These are phyloP conservation scores for Mionectes macconnelli DNA, from an alignment of 2,113 vertebrate species.

Conservation along the genomic window DNA sequence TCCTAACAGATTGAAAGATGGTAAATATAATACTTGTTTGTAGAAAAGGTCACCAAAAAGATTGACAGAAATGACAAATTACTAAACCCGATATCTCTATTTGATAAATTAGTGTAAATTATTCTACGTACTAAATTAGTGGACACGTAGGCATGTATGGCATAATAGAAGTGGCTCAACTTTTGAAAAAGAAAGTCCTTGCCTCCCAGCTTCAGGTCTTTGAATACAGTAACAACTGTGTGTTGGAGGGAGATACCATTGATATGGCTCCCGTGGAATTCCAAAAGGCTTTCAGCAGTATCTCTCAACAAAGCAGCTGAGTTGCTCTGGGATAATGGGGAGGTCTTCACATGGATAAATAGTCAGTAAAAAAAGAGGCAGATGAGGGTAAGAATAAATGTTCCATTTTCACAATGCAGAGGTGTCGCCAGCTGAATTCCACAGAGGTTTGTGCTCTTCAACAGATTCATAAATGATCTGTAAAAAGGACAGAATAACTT, in stretches of 20 bases:
- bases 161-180: background rate
- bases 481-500: background rate
- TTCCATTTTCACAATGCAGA: constrained; percentile 30
- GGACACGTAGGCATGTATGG: too few relatives aligned
- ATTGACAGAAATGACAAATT: background rate
- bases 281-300: background rate
- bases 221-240: background rate
- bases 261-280: background rate
- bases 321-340: background rate
- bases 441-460: constrained; percentile 7
- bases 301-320: constrained; percentile 6
- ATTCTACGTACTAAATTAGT: background rate
- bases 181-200: background rate
- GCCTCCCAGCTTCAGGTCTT: background rate
- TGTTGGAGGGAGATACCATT: background rate
- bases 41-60: background rate
- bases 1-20: background rate
- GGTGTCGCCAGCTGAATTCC: constrained; percentile 12
- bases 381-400: constrained; percentile 16
- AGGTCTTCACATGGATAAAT: background rate
- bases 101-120: background rate
- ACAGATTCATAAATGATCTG: background rate
- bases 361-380: background rate
- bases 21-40: background rate
- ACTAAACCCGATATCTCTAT: background rate